These are phyloP conservation scores for Sarcophaga subvicina DNA, from an alignment of 2,888 invertebrate species.

Conservation along the genomic window DNA sequence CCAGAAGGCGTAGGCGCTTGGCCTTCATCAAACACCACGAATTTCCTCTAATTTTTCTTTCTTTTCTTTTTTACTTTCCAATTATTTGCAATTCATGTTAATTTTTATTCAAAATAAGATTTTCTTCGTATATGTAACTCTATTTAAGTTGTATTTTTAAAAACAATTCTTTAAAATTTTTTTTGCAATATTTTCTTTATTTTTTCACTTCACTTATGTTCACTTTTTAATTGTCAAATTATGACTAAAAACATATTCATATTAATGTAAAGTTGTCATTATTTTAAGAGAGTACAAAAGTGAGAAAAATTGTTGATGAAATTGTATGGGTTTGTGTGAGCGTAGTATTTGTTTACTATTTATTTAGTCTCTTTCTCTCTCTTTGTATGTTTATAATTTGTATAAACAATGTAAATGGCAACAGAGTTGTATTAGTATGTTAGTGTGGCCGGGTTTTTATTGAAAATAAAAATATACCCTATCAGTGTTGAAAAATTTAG, in stretches of 20 bases:
- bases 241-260: conserved; percentile 58
- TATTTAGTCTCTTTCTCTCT: neutral
- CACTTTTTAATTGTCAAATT: conserved; percentile 59
- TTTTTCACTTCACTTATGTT: conserved; percentile 47
- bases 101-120: neutral
- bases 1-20: conserved; percentile 67
- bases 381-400: neutral
- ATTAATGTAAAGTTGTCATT: conserved; percentile 36
- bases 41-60: conserved; percentile 42
- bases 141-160: neutral
- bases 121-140: neutral
- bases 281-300: conserved; percentile 21
- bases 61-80: neutral
- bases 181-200: conserved; percentile 34
- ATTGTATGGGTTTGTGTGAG: neutral
- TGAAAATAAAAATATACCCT: no score
- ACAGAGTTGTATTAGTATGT: conserved; percentile 45
- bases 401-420: neutral
- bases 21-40: conserved; percentile 63
- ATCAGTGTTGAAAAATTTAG: no score
- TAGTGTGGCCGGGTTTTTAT: neutral
- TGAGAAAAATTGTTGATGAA: no score
- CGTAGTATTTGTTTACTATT: neutral
- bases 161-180: conserved; percentile 28
- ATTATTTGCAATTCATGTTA: conserved; percentile 34